Evolutionary conservation across 2,888 invertebrate genomes (phyloP), one percentile per base, ranked within the genome.

Genomic region (Caenorhabditis afra): DNA sequence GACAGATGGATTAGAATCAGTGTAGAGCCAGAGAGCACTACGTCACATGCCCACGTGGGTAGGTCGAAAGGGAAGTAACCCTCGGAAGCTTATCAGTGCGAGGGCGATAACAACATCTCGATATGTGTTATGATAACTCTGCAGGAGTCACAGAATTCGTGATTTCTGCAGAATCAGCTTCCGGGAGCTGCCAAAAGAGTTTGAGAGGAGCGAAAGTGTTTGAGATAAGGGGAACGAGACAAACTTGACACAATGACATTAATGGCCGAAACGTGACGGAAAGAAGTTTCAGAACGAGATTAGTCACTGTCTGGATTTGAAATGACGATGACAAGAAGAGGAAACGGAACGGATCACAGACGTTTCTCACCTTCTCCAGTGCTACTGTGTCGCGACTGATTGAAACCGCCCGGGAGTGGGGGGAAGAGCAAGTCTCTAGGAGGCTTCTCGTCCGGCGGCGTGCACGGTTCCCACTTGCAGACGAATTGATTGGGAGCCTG

Each of bases 381-480:
- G 37, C 64, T 64, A 62, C 66, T 75, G 22, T 62, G 61, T 41
- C 61, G 45, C 12, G 71, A 57, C 39, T 57, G 67, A 55, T 65
- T 50, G 58, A 70, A 77, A 39, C 70, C 59, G 7, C 66, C 70
- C 18, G 65, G 20, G 0, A 70, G 53, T 35, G 77, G 77, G 18
- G 77, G 77, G 23, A 77, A 77, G 5, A 71, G 44, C 41, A 71
- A 49, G 35, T 16, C 14, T 4, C 37, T 44, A 12, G 57, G 68
- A n/a, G 77, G 70, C 20, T 70, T 77, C 35, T 78, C 78, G 57
- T 78, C 78, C 0, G 78, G 78, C 4, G 78, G 78, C 58, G 78
- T 78, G 53, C 78, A 78, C 20, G 78, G 67, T 44, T 78, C 78
- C 78, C 78, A 78, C 23, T 67, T 67, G 41, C 55, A 57, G 1